Conservation (phyloP, 2,113 vertebrate genomes). For the Zootoca vivipara region DNA sequence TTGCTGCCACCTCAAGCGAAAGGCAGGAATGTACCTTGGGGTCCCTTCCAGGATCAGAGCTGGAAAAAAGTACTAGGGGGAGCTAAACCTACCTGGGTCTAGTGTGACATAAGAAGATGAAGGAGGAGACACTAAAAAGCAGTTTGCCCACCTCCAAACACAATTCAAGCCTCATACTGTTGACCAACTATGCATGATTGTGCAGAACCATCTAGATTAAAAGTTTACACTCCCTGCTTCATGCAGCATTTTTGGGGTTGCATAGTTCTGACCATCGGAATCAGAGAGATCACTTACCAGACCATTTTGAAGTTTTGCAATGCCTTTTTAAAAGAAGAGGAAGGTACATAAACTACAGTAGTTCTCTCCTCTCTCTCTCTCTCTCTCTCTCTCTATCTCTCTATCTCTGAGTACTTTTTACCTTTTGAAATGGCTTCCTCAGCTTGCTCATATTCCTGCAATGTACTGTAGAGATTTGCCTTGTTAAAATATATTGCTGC, state of each 20-base stretch:
- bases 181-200: not conserved
- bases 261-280: no score
- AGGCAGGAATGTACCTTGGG: not conserved
- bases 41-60: not conserved
- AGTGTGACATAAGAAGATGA: no score
- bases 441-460: conserved; percentile 75
- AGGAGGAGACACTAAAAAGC: not conserved
- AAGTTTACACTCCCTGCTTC: not conserved
- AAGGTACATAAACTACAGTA: not conserved
- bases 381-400: not conserved
- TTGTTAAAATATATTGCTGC: conserved; percentile 76
- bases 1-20: no score
- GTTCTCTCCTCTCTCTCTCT: no score
- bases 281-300: not conserved
- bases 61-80: not conserved
- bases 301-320: not conserved
- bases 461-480: conserved; percentile 69
- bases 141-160: not conserved
- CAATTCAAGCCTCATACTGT: not conserved
- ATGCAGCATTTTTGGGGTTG: not conserved
- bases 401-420: conserved; percentile 67
- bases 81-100: not conserved
- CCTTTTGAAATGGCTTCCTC: conserved; percentile 76
- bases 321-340: not conserved
- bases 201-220: not conserved